These are phyloP conservation scores for Anthonomus grandis DNA, from an alignment of 1,140 invertebrate species.

Conservation along the genomic window DNA sequence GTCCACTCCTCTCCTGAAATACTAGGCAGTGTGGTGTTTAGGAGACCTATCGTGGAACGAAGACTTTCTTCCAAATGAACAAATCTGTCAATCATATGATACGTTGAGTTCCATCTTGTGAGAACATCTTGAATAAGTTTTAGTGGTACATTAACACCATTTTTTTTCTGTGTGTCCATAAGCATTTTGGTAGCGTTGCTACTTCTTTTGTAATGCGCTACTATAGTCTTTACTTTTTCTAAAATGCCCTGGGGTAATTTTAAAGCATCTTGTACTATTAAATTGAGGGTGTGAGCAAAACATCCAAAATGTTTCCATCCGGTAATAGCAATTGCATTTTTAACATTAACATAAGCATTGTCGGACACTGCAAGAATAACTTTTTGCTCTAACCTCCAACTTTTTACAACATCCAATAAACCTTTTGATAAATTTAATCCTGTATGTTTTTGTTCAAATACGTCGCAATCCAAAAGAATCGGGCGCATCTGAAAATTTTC, in stretches of 20 bases:
- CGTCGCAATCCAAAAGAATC: too few relatives aligned
- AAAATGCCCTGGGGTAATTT: slow-evolving; percentile 13
- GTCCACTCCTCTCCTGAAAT: slow-evolving; percentile 31
- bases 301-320: slow-evolving; percentile 29
- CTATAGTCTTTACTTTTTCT: slow-evolving; percentile 39
- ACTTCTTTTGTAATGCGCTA: slow-evolving; percentile 36
- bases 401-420: slow-evolving; percentile 22
- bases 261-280: slow-evolving; percentile 34
- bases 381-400: slow-evolving; percentile 28
- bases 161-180: slow-evolving; percentile 22
- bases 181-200: slow-evolving; percentile 30
- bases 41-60: slow-evolving; percentile 26
- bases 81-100: slow-evolving; percentile 44
- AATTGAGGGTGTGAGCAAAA: slow-evolving; percentile 33
- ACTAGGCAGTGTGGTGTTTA: slow-evolving; percentile 8
- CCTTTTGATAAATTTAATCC: too few relatives aligned
- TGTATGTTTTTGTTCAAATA: too few relatives aligned
- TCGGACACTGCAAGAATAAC: slow-evolving; percentile 24
- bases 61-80: slow-evolving; percentile 32
- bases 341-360: slow-evolving; percentile 30
- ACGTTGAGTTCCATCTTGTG: slow-evolving; percentile 44
- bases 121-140: slow-evolving; percentile 39
- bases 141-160: slow-evolving; percentile 5
- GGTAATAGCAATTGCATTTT: slow-evolving; percentile 17
- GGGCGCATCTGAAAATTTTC: too few relatives aligned